These are phyloP conservation scores for Eurystomus gularis DNA, from an alignment of 2,113 vertebrate species.

Conservation along the genomic window DNA sequence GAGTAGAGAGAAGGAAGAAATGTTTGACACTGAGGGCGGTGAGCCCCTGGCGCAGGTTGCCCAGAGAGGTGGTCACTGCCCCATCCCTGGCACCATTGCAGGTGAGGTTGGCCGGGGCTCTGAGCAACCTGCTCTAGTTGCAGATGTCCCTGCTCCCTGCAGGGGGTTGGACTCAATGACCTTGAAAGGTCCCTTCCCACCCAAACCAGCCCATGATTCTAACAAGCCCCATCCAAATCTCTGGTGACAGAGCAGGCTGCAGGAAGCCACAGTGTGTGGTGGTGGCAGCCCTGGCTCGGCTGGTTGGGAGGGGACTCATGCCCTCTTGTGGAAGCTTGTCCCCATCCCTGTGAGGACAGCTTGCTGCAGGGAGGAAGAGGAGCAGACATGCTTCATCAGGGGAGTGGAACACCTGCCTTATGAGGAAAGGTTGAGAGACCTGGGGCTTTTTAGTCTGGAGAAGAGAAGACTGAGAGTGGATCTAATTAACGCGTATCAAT, in stretches of 20 bases:
- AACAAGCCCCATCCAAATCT: neutral
- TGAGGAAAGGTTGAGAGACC: no score
- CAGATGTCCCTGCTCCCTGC: neutral
- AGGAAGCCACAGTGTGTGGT: accelerated
- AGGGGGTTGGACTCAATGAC: neutral
- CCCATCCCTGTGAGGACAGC: neutral
- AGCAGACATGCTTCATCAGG: neutral
- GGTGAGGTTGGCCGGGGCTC: no score
- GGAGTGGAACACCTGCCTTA: no score
- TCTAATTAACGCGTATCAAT: no score
- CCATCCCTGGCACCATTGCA: neutral
- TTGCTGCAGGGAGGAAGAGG: neutral
- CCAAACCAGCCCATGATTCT: neutral
- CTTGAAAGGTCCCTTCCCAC: neutral
- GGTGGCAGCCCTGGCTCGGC: neutral
- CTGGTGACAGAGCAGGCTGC: neutral
- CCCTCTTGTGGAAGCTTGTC: conserved; percentile 41
- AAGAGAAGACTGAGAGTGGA: no score
- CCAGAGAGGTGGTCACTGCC: neutral
- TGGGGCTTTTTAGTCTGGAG: no score
- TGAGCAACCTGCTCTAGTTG: neutral
- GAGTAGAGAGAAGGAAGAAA: neutral
- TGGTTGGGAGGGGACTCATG: neutral
- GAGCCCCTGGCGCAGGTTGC: neutral
- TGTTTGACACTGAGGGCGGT: neutral